Evolutionary conservation across 2,797 vertebrate species (phyloP).

Genomic region (Pangasius macronema): DNA sequence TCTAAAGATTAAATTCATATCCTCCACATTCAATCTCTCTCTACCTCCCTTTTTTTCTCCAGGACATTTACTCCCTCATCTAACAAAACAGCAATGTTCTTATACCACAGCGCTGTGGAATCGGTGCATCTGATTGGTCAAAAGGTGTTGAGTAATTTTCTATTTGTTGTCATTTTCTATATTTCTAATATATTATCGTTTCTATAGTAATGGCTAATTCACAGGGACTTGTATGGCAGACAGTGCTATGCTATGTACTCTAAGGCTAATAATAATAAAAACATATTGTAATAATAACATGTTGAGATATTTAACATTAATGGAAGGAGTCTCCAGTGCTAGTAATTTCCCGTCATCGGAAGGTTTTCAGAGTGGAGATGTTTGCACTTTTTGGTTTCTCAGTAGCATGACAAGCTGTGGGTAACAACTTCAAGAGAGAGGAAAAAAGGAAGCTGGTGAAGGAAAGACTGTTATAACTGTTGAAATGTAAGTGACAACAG

Average conservation of each 20-base stretch:
- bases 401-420: background rate
- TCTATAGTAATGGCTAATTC: background rate
- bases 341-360: background rate
- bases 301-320: background rate
- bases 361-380: background rate
- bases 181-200: background rate
- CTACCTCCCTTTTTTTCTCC: background rate
- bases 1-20: conserved; percentile 58
- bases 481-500: background rate
- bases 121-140: background rate
- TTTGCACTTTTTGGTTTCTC: background rate
- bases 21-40: background rate
- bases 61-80: background rate
- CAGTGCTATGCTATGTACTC: background rate
- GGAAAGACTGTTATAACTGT: background rate
- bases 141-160: background rate
- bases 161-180: background rate
- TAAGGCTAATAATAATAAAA: background rate
- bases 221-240: background rate
- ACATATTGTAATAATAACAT: background rate
- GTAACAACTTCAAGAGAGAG: background rate
- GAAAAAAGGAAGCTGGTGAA: background rate
- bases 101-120: background rate
- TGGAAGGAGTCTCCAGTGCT: background rate
- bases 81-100: background rate